These are phyloP conservation scores for Gymnosoma rotundatum DNA, from an alignment of 2,888 invertebrate genomes.

Conservation along the genomic window DNA sequence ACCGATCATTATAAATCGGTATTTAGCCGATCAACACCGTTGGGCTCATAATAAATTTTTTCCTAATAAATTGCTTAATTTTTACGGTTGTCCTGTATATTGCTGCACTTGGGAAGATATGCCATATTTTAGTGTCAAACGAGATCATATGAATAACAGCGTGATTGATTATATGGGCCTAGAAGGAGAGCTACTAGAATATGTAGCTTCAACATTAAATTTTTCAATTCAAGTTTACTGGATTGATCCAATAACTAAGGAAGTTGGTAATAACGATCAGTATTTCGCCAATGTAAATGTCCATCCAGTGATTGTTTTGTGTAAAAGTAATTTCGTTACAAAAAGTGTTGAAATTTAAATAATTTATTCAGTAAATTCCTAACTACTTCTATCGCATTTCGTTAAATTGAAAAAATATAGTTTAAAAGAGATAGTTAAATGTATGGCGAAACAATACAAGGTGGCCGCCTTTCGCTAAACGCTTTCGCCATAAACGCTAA, in stretches of 20 bases:
- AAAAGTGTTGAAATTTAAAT: too few relatives aligned
- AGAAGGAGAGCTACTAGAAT: constrained; percentile 76
- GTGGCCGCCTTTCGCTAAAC: too few relatives aligned
- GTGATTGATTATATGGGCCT: constrained; percentile 72
- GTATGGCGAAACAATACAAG: too few relatives aligned
- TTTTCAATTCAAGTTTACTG: constrained; percentile 73
- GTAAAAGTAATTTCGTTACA: not conserved
- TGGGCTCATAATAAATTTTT: constrained; percentile 73
- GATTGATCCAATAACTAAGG: constrained; percentile 73
- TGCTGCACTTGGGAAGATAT: constrained; percentile 77
- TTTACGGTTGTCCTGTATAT: constrained; percentile 75
- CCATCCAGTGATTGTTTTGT: not conserved
- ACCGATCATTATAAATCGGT: constrained; percentile 74
- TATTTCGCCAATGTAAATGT: constrained; percentile 74
- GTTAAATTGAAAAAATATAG: too few relatives aligned
- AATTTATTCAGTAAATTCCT: too few relatives aligned
- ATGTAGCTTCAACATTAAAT: constrained; percentile 74
- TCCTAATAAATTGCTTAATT: constrained; percentile 74
- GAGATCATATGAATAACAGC: not conserved
- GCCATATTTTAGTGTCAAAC: constrained; percentile 74
- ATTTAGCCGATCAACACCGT: not conserved
- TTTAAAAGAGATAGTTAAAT: too few relatives aligned
- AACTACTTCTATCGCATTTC: too few relatives aligned
- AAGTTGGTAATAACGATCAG: constrained; percentile 72
- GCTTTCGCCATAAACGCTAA: too few relatives aligned